Conservation (phyloP, 2,888 invertebrate genomes). For the Vannuccia rotundouncinata region DNA sequence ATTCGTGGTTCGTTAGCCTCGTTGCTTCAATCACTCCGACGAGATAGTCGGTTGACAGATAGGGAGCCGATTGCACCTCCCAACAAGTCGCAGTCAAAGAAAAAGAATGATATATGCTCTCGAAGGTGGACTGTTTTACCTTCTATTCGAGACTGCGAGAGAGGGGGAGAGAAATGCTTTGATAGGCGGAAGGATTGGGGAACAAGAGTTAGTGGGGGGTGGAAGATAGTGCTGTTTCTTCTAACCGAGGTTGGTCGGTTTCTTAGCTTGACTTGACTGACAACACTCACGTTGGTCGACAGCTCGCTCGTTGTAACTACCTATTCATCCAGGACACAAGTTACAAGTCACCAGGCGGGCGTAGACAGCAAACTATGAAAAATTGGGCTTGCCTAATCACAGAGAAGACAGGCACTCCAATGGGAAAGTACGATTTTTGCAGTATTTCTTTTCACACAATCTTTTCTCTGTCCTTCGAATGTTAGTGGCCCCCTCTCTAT, state of each 20-base stretch:
- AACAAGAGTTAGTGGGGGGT: slow-evolving; percentile 21
- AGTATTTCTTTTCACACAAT: slow-evolving; percentile 24
- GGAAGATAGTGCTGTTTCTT: slow-evolving; percentile 26
- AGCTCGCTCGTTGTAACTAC: slow-evolving; percentile 17
- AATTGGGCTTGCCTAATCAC: background rate
- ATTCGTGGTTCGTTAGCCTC: background rate
- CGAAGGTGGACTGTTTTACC: slow-evolving; percentile 17
- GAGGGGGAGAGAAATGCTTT: background rate
- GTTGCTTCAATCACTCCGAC: background rate
- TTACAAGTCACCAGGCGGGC: slow-evolving; percentile 26
- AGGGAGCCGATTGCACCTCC: slow-evolving; percentile 26
- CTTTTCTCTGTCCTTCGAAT: slow-evolving; percentile 26
- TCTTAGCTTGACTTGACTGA: slow-evolving; percentile 12
- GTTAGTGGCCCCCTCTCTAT: slow-evolving; percentile 21
- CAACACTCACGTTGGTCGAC: slow-evolving; percentile 26
- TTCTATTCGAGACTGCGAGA: background rate
- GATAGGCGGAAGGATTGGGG: slow-evolving; percentile 9
- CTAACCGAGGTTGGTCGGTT: slow-evolving; percentile 23
- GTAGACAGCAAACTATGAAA: background rate
- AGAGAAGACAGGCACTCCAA: slow-evolving; percentile 12
- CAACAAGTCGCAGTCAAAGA: slow-evolving; percentile 11
- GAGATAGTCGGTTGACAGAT: slow-evolving; percentile 21
- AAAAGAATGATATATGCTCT: slow-evolving; percentile 15
- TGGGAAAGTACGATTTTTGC: slow-evolving; percentile 14
- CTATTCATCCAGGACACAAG: slow-evolving; percentile 23